phyloP scores from a whole-genome alignment of 2,888 invertebrate species.

The Athetis lepigone region DNA sequence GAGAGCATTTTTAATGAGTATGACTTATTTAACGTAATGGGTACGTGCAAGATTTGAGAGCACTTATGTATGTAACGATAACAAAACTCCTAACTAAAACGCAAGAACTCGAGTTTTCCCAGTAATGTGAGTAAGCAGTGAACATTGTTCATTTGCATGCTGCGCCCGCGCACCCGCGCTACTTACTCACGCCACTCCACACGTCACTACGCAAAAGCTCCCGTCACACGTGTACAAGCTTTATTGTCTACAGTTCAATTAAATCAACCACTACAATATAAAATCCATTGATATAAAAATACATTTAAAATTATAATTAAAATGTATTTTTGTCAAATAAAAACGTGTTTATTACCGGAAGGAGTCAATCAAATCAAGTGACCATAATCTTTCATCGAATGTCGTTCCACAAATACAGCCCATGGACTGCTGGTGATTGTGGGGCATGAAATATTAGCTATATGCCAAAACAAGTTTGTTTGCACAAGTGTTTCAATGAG shows the following conservation, averaged over 20 bases:
- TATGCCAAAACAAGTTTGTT: conserved; percentile 69
- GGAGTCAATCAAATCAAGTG: conserved; percentile 65
- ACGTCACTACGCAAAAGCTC: conserved; percentile 57
- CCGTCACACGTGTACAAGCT: conserved; percentile 43
- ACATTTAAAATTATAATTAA: too few relatives aligned
- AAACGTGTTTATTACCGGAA: conserved; percentile 61
- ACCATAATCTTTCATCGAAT: conserved; percentile 62
- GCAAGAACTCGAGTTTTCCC: conserved; percentile 47
- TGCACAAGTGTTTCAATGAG: conserved; percentile 73
- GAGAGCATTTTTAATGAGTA: too few relatives aligned
- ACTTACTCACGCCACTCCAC: conserved; percentile 68
- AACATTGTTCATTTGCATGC: conserved; percentile 69
- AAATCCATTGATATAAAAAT: too few relatives aligned
- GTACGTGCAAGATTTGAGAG: neutral
- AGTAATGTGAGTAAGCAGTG: conserved; percentile 59
- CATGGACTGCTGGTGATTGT: conserved; percentile 62
- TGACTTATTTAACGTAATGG: neutral
- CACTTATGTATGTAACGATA: conserved; percentile 32
- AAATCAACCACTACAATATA: neutral
- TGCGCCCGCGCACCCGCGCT: conserved; percentile 61
- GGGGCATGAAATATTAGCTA: conserved; percentile 68
- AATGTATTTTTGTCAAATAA: conserved; percentile 62
- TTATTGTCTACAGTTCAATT: conserved; percentile 41
- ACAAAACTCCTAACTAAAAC: conserved; percentile 32
- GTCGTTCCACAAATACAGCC: conserved; percentile 59